These are phyloP conservation scores for Microtus montanus DNA, from an alignment of 2,113 vertebrate species.

Conservation along the genomic window DNA sequence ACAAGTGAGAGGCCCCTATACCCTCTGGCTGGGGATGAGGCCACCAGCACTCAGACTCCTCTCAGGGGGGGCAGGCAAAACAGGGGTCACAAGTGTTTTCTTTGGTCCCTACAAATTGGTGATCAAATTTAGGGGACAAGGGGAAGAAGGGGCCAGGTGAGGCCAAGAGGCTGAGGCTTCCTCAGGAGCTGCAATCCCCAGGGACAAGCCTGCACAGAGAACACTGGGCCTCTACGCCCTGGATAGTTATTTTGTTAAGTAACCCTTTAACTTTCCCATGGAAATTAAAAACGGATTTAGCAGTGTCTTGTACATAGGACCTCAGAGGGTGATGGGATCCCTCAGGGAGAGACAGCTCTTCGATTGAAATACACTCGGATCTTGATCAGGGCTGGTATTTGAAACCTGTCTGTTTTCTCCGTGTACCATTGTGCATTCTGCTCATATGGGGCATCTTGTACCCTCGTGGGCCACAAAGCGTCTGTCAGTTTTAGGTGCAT, in stretches of 20 bases:
- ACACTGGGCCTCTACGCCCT: conserved; percentile 23
- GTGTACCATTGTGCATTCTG: background rate
- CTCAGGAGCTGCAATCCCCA: background rate
- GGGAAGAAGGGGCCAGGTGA: background rate
- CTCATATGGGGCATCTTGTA: conserved; percentile 21
- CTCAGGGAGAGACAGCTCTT: background rate
- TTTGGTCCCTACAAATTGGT: background rate
- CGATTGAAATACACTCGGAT: background rate
- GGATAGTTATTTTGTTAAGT: conserved; percentile 65
- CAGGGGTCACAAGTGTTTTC: background rate
- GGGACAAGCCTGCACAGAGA: conserved; percentile 10
- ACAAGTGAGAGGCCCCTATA: background rate
- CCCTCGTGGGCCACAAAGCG: background rate
- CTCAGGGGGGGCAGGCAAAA: background rate
- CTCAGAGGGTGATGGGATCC: background rate
- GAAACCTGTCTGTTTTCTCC: conserved; percentile 15
- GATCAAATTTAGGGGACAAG: background rate
- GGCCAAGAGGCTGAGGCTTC: background rate
- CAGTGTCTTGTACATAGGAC: conserved; percentile 36
- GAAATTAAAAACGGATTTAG: conserved; percentile 78
- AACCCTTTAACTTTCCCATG: conserved; percentile 73
- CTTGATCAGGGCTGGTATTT: background rate
- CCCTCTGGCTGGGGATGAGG: background rate
- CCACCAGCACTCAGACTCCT: background rate
- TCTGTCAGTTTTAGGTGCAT: background rate